Percentiles rank a stretch among this genome's conserved stretches.
Evolutionary conservation across 2,113 vertebrate genomes (phyloP).

Genomic region (Amblyopsis rosae): DNA sequence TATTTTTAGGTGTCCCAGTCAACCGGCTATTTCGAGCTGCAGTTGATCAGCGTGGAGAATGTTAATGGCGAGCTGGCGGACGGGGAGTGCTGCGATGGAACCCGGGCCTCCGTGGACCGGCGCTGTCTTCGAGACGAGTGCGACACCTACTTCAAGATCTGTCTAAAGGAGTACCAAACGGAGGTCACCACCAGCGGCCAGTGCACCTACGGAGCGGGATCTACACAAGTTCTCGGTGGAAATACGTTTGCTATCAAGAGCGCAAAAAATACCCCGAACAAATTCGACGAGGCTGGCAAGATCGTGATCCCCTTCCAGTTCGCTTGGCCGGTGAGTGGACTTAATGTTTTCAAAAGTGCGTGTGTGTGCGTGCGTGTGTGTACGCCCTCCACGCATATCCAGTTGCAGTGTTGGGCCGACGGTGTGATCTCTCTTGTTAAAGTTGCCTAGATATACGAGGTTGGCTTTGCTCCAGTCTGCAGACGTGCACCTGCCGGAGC

Average conservation of each 20-base stretch:
- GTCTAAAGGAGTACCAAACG: conserved; percentile 94
- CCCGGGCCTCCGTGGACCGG: conserved; percentile 80
- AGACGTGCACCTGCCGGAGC: conserved; percentile 50
- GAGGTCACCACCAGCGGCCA: conserved; percentile 80
- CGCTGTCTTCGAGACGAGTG: conserved; percentile 91
- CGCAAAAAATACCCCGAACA: conserved; percentile 73
- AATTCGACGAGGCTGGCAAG: conserved; percentile 78
- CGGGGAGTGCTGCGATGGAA: conserved; percentile 94
- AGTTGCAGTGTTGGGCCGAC: conserved; percentile 43
- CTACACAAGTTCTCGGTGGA: conserved; percentile 92
- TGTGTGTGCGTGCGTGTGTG: background rate
- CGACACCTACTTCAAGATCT: conserved; percentile 94
- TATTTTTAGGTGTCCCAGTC: conserved; percentile 90
- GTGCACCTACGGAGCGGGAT: conserved; percentile 88
- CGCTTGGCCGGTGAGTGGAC: conserved; percentile 91
- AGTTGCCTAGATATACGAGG: conserved; percentile 55
- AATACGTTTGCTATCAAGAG: conserved; percentile 90
- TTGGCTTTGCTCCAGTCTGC: conserved; percentile 62
- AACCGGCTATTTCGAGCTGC: conserved; percentile 97
- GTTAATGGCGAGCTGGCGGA: conserved; percentile 90
- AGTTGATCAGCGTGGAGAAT: conserved; percentile 93
- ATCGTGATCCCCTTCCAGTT: conserved; percentile 93
- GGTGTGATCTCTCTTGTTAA: conserved; percentile 58
- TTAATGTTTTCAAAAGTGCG: background rate
- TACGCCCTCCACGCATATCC: conserved; percentile 35